A percentile compares a stretch with the other conserved stretches of the same genome.
phyloP scores from a whole-genome alignment of 1,140 invertebrate species.

The Drosophila jambulina region DNA sequence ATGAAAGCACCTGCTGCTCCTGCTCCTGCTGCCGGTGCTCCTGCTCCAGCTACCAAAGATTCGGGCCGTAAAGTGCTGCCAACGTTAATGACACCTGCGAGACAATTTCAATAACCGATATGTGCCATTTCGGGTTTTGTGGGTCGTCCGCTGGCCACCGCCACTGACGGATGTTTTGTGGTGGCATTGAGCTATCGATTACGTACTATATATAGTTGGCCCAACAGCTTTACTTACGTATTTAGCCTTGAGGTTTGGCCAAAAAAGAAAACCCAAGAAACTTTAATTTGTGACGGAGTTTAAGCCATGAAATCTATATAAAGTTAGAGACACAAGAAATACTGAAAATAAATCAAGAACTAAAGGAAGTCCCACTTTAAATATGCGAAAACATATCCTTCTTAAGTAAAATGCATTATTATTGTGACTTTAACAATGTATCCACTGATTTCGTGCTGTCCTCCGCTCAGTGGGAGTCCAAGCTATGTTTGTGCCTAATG shows the following conservation, averaged over 20 bases:
- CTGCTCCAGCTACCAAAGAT: conserved; percentile 6
- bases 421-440: not conserved
- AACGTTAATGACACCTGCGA: conserved; percentile 80
- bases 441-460: conserved; percentile 14
- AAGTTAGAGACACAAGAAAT: not conserved
- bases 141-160: conserved; percentile 12
- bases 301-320: not conserved
- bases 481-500: conserved; percentile 17
- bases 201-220: conserved; percentile 16
- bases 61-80: conserved; percentile 39
- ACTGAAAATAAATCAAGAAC: not conserved
- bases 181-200: conserved; percentile 55
- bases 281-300: not conserved
- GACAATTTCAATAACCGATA: conserved; percentile 82
- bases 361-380: not conserved
- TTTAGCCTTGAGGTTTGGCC: too few relatives aligned
- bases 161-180: conserved; percentile 43
- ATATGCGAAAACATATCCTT: not conserved
- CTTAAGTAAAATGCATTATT: too few relatives aligned
- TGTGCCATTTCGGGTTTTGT: conserved; percentile 62
- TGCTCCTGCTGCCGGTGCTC: not conserved
- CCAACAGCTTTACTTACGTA: not conserved
- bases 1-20: conserved; percentile 70
- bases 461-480: not conserved
- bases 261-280: not conserved